Conservation (phyloP, 2,888 invertebrate genomes). For the Hesperia comma region DNA sequence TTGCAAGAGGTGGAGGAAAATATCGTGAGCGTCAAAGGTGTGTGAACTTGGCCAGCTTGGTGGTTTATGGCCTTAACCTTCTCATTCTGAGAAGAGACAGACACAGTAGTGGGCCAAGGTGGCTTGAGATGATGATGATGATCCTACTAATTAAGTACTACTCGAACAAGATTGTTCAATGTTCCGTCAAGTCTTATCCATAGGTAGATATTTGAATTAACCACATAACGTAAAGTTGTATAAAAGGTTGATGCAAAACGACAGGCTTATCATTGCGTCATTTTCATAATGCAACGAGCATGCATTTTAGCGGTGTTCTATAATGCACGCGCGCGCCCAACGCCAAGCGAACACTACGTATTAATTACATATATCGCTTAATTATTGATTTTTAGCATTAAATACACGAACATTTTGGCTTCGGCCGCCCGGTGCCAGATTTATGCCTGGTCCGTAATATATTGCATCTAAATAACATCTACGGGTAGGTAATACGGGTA, state of each 20-base stretch:
- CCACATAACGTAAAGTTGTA: neutral
- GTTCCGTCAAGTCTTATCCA: too few species aligned
- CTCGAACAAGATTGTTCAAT: too few species aligned
- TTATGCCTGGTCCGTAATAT: conserved; percentile 48
- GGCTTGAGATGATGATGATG: too few species aligned
- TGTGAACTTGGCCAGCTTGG: too few species aligned
- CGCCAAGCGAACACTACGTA: conserved; percentile 56
- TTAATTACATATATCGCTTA: conserved; percentile 81
- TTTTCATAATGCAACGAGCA: conserved; percentile 67
- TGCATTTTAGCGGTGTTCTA: conserved; percentile 64
- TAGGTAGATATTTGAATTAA: neutral
- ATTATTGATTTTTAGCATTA: conserved; percentile 83
- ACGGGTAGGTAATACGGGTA: conserved; percentile 32
- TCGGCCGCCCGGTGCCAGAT: conserved; percentile 50
- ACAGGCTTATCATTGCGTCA: conserved; percentile 61
- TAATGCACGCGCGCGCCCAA: conserved; percentile 55
- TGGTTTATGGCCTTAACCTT: too few species aligned
- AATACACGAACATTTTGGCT: conserved; percentile 65
- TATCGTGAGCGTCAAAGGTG: too few species aligned
- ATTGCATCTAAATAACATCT: conserved; percentile 47
- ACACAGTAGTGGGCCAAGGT: too few species aligned
- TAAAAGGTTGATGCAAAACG: conserved; percentile 43
- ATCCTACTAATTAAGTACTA: too few species aligned
- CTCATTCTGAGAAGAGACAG: too few species aligned
- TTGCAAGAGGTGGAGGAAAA: too few species aligned